These are phyloP conservation scores for Trilocha varians DNA, from an alignment of 2,888 invertebrate species.

Conservation along the genomic window DNA sequence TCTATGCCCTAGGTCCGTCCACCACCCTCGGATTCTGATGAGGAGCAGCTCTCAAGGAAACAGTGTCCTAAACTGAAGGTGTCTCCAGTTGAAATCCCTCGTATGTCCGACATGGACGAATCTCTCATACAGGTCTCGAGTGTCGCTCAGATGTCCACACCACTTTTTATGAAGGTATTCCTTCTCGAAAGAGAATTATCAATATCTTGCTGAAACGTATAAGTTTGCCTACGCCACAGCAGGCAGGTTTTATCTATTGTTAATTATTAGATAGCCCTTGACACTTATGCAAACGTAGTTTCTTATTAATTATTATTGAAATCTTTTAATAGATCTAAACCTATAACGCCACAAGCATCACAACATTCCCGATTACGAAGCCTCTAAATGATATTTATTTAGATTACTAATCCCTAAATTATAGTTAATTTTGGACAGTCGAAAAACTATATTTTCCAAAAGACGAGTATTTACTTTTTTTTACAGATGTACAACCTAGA, in stretches of 20 bases:
- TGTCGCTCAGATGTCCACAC: conserved; percentile 51
- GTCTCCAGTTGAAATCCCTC: conserved; percentile 23
- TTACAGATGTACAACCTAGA: conserved; percentile 60
- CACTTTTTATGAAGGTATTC: conserved; percentile 56
- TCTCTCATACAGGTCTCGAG: conserved; percentile 45
- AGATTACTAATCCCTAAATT: too few species aligned
- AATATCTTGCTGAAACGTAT: background rate
- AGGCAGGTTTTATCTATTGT: too few species aligned
- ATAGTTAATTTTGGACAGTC: too few species aligned
- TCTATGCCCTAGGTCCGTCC: conserved; percentile 38
- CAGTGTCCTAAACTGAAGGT: conserved; percentile 34
- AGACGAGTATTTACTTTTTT: background rate
- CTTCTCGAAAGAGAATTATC: background rate
- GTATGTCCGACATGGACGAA: conserved; percentile 37
- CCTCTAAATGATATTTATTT: too few species aligned
- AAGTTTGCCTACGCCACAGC: too few species aligned
- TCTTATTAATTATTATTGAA: too few species aligned
- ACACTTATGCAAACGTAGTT: too few species aligned
- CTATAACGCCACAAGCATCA: too few species aligned
- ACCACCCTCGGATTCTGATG: conserved; percentile 56
- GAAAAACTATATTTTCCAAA: background rate
- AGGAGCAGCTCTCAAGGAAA: conserved; percentile 34
- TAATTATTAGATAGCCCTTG: too few species aligned
- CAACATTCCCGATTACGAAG: too few species aligned
- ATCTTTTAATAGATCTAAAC: too few species aligned